phyloP scores from a whole-genome alignment of 2,797 vertebrate genomes.

The Aulostomus chinensis region DNA sequence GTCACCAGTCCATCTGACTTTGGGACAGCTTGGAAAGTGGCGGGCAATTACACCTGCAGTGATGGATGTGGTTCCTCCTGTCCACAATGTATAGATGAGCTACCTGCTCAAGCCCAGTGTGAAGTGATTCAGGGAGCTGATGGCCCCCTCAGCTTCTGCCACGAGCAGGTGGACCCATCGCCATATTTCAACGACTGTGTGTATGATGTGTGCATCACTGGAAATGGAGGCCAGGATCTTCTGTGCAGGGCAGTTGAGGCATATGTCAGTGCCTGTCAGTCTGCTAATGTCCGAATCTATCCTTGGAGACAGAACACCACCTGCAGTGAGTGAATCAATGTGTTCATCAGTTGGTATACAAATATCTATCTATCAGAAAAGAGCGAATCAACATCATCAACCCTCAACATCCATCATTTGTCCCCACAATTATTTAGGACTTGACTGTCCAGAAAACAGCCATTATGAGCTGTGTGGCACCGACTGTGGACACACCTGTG shows the following conservation, averaged over 20 bases:
- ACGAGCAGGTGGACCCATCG: slow-evolving; percentile 60
- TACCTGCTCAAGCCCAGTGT: slow-evolving; percentile 49
- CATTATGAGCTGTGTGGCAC: slow-evolving; percentile 79
- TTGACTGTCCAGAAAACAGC: slow-evolving; percentile 62
- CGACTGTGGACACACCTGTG: slow-evolving; percentile 67
- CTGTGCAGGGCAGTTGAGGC: slow-evolving; percentile 70
- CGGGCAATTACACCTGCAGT: slow-evolving; percentile 50
- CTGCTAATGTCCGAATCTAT: slow-evolving; percentile 56
- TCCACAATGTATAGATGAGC: slow-evolving; percentile 28
- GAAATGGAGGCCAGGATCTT: slow-evolving; percentile 8
- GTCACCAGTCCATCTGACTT: slow-evolving; percentile 51
- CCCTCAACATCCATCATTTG: not conserved
- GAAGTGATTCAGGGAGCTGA: slow-evolving; percentile 57
- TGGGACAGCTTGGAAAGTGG: slow-evolving; percentile 74
- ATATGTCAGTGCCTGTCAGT: slow-evolving; percentile 82
- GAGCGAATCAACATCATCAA: too few relatives aligned
- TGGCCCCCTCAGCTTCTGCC: slow-evolving; percentile 79
- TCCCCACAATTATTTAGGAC: slow-evolving; percentile 36
- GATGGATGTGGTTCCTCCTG: slow-evolving; percentile 60
- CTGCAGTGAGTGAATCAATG: slow-evolving; percentile 77
- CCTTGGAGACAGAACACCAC: slow-evolving; percentile 77
- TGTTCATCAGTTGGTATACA: too few relatives aligned
- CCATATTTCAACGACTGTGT: slow-evolving; percentile 78
- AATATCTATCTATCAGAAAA: too few relatives aligned
- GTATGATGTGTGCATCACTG: slow-evolving; percentile 76